Conservation (phyloP, 1,140 invertebrate species). For the Leptopilina boulardi region DNA sequence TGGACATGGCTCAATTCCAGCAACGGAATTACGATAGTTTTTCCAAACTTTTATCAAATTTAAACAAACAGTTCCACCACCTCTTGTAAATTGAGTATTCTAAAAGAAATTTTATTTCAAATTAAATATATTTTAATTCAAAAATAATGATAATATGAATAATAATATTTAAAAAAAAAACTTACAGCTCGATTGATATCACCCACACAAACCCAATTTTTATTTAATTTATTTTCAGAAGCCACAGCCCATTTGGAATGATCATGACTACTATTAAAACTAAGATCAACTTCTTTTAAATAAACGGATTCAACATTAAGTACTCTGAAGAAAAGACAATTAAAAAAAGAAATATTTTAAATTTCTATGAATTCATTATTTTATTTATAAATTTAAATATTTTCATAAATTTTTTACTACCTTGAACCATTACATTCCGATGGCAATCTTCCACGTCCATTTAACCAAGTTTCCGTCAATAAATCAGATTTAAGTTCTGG, state of each 20-base stretch:
- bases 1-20: constrained; percentile 72
- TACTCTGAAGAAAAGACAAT: constrained; percentile 76
- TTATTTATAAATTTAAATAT: too few relatives aligned
- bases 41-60: constrained; percentile 76
- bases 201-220: constrained; percentile 89
- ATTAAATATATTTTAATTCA: background rate
- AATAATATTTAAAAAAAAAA: constrained; percentile 39
- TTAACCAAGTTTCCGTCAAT: constrained; percentile 91
- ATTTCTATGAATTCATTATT: too few relatives aligned
- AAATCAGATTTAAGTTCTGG: constrained; percentile 83
- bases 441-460: constrained; percentile 84
- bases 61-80: constrained; percentile 89
- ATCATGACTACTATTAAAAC: constrained; percentile 86
- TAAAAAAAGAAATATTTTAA: constrained; percentile 2
- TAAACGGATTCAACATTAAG: constrained; percentile 81
- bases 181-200: constrained; percentile 94
- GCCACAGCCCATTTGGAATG: constrained; percentile 96
- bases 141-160: background rate
- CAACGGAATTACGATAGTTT: constrained; percentile 73
- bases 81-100: constrained; percentile 84
- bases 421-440: constrained; percentile 80
- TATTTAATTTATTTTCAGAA: constrained; percentile 70
- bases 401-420: constrained; percentile 73
- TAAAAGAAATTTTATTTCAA: constrained; percentile 69
- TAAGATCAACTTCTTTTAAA: constrained; percentile 75